phyloP scores from a whole-genome alignment of 1,140 invertebrate species.

The Rhopalosiphum maidis region DNA sequence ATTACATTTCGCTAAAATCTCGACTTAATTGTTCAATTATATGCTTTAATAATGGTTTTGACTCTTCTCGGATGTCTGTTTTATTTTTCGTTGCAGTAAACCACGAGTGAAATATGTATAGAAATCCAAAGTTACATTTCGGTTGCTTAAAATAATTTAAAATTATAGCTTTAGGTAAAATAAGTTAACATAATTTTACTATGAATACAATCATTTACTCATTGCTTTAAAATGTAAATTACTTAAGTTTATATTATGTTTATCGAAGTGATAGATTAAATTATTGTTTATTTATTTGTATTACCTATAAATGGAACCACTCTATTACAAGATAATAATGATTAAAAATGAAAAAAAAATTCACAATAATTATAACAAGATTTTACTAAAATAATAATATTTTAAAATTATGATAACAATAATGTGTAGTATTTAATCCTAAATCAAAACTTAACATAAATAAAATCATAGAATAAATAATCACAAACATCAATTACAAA shows the following conservation, averaged over 20 bases:
- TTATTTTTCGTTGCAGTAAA: not conserved
- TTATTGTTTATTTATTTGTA: too few species aligned
- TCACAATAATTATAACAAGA: too few species aligned
- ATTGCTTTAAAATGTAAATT: not conserved
- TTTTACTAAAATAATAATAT: too few species aligned
- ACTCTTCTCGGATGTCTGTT: slow-evolving; percentile 33
- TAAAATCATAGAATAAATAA: too few species aligned
- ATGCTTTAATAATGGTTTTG: not conserved
- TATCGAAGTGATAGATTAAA: not conserved
- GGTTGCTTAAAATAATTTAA: too few species aligned
- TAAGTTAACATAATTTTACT: not conserved
- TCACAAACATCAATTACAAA: too few species aligned
- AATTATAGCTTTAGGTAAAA: not conserved
- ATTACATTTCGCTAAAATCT: slow-evolving; percentile 48
- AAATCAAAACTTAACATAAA: too few species aligned
- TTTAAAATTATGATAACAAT: too few species aligned
- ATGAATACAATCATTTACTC: not conserved
- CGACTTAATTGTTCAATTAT: slow-evolving; percentile 42
- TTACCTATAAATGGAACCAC: too few species aligned
- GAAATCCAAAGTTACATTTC: not conserved
- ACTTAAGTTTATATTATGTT: not conserved
- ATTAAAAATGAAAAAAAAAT: too few species aligned
- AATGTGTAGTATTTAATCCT: too few species aligned
- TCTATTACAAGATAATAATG: too few species aligned
- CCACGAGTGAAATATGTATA: not conserved